phyloP scores from a whole-genome alignment of 2,888 invertebrate genomes.

The Cephonodes hylas region DNA sequence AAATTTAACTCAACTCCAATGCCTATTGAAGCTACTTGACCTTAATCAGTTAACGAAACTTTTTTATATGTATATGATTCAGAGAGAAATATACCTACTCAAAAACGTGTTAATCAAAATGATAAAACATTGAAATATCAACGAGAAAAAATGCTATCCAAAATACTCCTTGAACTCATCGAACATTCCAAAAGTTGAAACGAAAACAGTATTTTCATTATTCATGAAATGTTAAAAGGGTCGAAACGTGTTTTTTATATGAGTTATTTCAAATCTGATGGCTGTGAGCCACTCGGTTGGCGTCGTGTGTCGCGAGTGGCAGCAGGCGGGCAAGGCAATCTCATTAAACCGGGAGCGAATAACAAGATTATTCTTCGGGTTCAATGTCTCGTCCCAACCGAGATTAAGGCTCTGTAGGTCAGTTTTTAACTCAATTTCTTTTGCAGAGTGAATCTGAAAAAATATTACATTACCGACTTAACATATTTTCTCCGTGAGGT shows the following conservation, averaged over 20 bases:
- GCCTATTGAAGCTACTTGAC: too few species aligned
- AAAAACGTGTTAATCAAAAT: neutral
- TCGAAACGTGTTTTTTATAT: neutral
- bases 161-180: neutral
- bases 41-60: too few species aligned
- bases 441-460: constrained; percentile 21
- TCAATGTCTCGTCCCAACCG: constrained; percentile 30
- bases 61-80: too few species aligned
- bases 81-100: neutral
- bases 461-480: constrained; percentile 8
- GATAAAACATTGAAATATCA: neutral
- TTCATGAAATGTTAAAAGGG: neutral
- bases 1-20: too few species aligned
- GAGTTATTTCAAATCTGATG: constrained; percentile 8
- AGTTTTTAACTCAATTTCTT: constrained; percentile 44
- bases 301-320: neutral
- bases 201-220: neutral
- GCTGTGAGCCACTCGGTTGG: neutral
- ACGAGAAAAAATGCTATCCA: neutral
- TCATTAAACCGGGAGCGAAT: constrained; percentile 46
- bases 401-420: constrained; percentile 39
- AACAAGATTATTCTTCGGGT: constrained; percentile 44
- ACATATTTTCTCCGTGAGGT: neutral
- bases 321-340: constrained; percentile 38
- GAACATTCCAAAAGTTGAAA: neutral